Percentiles rank a stretch among this genome's conserved stretches.
Evolutionary conservation across 2,797 vertebrate species (phyloP).

Genomic region (Sphenopsis melanotis): DNA sequence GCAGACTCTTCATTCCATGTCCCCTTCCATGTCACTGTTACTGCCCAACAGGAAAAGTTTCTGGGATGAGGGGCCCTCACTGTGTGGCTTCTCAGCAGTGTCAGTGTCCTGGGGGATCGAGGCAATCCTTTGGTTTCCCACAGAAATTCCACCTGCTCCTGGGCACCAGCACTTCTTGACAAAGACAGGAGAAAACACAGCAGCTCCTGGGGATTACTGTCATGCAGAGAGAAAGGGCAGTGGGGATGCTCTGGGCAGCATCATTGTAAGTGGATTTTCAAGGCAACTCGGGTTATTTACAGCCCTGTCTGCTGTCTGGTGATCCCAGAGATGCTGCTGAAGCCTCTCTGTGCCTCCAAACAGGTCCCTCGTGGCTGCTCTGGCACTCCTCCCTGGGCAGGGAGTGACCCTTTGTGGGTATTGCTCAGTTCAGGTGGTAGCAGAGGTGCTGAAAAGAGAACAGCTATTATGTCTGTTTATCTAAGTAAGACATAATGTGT

Average conservation of each 20-base stretch:
- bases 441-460: background rate
- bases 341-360: background rate
- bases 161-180: background rate
- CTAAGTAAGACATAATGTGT: background rate
- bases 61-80: rapidly evolving
- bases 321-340: background rate
- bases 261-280: background rate
- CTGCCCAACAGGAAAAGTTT: rapidly evolving
- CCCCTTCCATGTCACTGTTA: rapidly evolving
- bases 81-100: rapidly evolving
- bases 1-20: rapidly evolving
- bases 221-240: background rate
- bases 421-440: background rate
- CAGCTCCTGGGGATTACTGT: background rate
- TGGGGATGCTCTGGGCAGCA: background rate
- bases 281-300: background rate
- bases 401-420: background rate
- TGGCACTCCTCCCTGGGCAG: background rate
- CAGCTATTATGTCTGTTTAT: background rate
- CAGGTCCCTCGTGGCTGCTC: rapidly evolving
- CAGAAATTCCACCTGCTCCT: background rate
- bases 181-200: background rate
- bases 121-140: background rate
- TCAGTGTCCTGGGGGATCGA: rapidly evolving
- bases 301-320: background rate